Evolutionary conservation across 2,113 vertebrate species (phyloP).

Genomic region (Sorex fumeus): DNA sequence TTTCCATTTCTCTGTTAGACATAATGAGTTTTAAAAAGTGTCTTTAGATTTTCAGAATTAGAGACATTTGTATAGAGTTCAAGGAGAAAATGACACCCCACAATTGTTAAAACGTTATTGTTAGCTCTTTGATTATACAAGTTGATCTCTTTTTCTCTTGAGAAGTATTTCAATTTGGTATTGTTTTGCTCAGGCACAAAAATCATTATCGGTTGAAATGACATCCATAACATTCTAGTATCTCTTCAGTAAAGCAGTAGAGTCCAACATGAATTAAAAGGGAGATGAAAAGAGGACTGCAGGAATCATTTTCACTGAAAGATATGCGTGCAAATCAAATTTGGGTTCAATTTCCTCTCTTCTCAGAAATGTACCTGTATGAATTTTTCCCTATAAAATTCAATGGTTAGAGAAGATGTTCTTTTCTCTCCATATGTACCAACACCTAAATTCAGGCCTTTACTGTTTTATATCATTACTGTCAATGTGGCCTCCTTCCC

Average conservation of each 20-base stretch:
- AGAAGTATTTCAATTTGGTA: slow-evolving; percentile 36
- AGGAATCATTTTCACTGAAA: neutral
- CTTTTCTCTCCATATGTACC: neutral
- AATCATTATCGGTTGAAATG: slow-evolving; percentile 58
- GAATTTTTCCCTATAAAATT: neutral
- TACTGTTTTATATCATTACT: neutral
- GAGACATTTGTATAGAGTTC: slow-evolving; percentile 60
- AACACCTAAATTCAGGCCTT: neutral
- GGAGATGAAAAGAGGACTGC: neutral
- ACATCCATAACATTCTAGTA: neutral
- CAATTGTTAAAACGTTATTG: slow-evolving; percentile 35
- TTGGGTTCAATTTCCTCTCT: neutral
- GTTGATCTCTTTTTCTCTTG: slow-evolving; percentile 55
- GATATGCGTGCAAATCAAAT: neutral
- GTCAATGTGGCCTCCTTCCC: neutral
- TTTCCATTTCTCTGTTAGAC: slow-evolving; percentile 62
- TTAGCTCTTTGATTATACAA: neutral
- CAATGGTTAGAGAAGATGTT: neutral
- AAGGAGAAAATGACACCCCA: slow-evolving; percentile 65
- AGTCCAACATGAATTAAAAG: neutral
- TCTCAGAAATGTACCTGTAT: neutral
- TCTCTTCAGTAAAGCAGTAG: neutral
- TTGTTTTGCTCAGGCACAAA: slow-evolving; percentile 13
- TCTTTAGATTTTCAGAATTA: slow-evolving; percentile 66
- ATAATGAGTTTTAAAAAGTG: slow-evolving; percentile 67